Evolutionary conservation across 2,888 invertebrate genomes (phyloP).

Genomic region (Drosophila paracracens): DNA sequence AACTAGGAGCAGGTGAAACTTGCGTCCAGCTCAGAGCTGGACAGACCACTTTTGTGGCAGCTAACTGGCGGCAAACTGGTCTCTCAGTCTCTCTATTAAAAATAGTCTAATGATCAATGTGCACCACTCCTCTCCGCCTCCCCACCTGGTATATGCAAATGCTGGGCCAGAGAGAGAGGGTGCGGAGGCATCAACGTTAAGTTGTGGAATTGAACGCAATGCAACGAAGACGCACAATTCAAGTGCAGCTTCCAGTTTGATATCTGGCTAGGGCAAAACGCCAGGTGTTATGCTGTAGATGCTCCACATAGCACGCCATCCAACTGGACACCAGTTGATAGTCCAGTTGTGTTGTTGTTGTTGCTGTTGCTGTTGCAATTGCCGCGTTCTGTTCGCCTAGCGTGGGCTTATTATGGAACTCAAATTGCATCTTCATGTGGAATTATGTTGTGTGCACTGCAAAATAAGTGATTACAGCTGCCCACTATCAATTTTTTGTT

Average conservation of each 20-base stretch:
- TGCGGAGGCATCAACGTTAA: conserved; percentile 8
- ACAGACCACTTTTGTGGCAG: conserved; percentile 78
- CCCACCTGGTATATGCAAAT: conserved; percentile 59
- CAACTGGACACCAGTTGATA: conserved; percentile 46
- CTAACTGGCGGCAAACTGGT: conserved; percentile 58
- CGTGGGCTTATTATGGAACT: conserved; percentile 74
- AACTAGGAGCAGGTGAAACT: conserved; percentile 76
- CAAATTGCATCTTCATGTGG: conserved; percentile 63
- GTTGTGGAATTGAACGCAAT: conserved; percentile 39
- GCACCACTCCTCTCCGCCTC: background rate
- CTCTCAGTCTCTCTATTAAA: conserved; percentile 73
- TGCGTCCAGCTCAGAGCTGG: conserved; percentile 64
- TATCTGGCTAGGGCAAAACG: conserved; percentile 60
- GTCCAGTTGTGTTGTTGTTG: conserved; percentile 57
- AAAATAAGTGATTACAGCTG: conserved; percentile 40
- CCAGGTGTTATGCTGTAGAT: conserved; percentile 61
- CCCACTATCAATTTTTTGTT: conserved; percentile 62
- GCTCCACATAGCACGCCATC: conserved; percentile 59
- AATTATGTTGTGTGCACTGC: conserved; percentile 26
- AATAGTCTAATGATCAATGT: conserved; percentile 78
- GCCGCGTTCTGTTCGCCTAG: conserved; percentile 23
- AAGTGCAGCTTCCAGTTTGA: conserved; percentile 62
- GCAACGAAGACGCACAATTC: conserved; percentile 50
- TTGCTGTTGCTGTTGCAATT: conserved; percentile 30
- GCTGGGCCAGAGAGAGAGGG: background rate